Base-by-base conservation (phyloP, 2,888 invertebrate genomes). In the Caradrina kadenii region DNA sequence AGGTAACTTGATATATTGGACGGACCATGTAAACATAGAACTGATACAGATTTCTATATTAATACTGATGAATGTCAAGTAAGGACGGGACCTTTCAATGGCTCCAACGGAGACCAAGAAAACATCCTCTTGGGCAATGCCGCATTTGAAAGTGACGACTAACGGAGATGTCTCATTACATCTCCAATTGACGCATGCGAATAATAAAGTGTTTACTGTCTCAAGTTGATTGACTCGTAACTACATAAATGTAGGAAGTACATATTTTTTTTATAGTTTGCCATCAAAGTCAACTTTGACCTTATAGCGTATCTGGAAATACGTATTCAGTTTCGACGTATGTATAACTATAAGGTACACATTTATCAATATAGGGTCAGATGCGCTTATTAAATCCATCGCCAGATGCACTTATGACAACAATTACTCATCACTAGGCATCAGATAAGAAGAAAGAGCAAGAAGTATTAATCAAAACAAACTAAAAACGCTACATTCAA, bases 381-480 rank as follows among this genome's bases (percentile, higher is more conserved):
- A 45, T 65, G 42, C 10, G 42, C 10, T 56, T 73, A 65, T 73
- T 19, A 55, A 49, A 55, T 54, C 21, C 19, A 54, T 71, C 31
- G 15, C 59, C 69, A 68, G 75, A 54, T 68, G 58, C 54, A 75
- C 53, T 45, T 11, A 75, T 42, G 42, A 52, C 35, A 75, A 75
- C 49, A 54, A 75, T 75, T 26, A 75, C 42, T 72, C 58, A 55
- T 52, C 19, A 45, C 21, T 55, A 35, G 5, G 10, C 45, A 45
- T n/a, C 49, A 49, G 8, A 31, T 21, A 22, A 26, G 31, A 49
- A 42, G 48, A 68, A 53, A 54, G 39, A 22, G 53, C 11, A 17
- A 17, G 22, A 13, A 22, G 53, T 31, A 53, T 31, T 19, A 26
- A 50, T 13, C 8, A 35, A 26, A 39, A 19, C 15, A 1, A 31